Evolutionary conservation across 2,113 vertebrate species (phyloP).

Genomic region (Sylvia atricapilla): DNA sequence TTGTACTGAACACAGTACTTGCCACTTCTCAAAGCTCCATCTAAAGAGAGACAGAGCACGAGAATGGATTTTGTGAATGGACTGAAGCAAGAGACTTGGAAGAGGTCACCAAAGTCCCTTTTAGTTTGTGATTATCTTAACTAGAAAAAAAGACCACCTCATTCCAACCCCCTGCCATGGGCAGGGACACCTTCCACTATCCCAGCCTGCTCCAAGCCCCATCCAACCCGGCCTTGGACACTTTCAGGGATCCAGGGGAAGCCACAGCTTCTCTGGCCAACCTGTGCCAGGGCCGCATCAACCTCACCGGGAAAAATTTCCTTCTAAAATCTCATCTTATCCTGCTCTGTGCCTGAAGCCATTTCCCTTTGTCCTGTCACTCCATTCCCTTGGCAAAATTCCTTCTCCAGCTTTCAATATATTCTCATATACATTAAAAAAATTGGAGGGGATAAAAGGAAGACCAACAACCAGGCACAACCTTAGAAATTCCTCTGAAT

Average conservation of each 20-base stretch:
- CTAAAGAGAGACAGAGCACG: background rate
- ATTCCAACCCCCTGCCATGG: background rate
- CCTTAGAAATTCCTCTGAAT: background rate
- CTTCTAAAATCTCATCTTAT: background rate
- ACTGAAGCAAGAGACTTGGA: background rate
- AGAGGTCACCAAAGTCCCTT: fast-evolving
- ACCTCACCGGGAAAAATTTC: background rate
- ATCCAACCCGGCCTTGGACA: fast-evolving
- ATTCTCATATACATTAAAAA: background rate
- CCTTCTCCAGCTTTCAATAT: background rate
- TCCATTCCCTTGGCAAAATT: background rate
- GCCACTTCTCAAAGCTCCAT: background rate
- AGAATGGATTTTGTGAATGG: background rate
- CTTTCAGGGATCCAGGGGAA: background rate
- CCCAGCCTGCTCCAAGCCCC: fast-evolving
- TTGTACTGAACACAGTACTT: background rate
- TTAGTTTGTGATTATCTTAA: background rate
- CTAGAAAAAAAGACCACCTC: background rate
- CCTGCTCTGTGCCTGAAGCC: no score
- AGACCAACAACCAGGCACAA: background rate
- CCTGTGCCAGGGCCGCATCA: background rate
- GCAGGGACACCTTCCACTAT: background rate
- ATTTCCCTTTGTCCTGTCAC: background rate
- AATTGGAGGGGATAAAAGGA: no score
- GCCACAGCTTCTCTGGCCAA: background rate